phyloP scores from a whole-genome alignment of 2,888 invertebrate genomes.

The Tethea ocularis region DNA sequence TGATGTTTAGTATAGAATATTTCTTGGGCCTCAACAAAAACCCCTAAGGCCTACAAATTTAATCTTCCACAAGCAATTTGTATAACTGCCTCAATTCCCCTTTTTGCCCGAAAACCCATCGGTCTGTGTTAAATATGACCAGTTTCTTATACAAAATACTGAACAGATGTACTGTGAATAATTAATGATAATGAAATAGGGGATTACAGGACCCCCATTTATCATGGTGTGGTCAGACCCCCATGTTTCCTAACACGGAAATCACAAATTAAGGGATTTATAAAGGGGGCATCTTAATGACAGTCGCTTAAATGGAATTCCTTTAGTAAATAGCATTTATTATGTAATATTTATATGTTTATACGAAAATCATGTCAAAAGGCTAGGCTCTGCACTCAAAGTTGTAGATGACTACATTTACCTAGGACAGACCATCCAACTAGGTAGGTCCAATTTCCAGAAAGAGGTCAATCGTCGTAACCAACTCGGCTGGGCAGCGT shows the following conservation, averaged over 20 bases:
- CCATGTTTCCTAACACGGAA: slow-evolving; percentile 32
- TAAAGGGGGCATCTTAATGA: slow-evolving; percentile 19
- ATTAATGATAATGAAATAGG: slow-evolving; percentile 37
- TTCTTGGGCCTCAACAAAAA: no score
- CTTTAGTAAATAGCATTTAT: neutral
- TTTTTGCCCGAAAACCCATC: slow-evolving; percentile 4
- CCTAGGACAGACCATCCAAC: no score
- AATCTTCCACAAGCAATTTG: neutral
- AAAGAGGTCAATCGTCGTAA: no score
- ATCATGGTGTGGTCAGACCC: slow-evolving; percentile 34
- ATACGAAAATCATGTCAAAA: no score
- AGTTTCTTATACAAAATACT: slow-evolving; percentile 7
- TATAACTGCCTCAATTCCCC: slow-evolving; percentile 1
- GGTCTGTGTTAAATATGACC: slow-evolving; percentile 2
- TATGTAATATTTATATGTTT: no score
- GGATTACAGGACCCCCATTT: slow-evolving; percentile 33
- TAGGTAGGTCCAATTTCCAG: no score
- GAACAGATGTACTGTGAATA: slow-evolving; percentile 20
- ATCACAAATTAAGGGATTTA: slow-evolving; percentile 44
- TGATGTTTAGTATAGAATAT: no score
- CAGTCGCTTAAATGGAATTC: slow-evolving; percentile 11
- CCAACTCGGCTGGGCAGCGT: no score
- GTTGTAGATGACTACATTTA: no score
- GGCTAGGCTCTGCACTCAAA: no score
- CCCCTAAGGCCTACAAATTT: neutral